phyloP scores from a whole-genome alignment of 2,888 invertebrate genomes.

The Aphidoletes aphidimyza region DNA sequence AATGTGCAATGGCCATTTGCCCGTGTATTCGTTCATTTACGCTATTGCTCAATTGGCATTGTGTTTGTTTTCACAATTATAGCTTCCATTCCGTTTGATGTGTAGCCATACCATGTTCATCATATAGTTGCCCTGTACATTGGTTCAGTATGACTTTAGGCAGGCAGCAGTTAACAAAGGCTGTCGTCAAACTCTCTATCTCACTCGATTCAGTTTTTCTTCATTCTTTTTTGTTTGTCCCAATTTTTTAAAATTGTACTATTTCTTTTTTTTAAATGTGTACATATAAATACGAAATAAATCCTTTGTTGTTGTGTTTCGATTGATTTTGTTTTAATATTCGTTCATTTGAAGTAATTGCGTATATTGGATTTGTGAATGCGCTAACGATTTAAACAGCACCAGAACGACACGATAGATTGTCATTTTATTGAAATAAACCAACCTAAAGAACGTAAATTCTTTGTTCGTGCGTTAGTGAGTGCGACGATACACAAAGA shows the following conservation, averaged over 20 bases:
- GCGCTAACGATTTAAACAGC: too few relatives aligned
- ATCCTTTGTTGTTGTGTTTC: slow-evolving; percentile 43
- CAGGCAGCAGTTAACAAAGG: slow-evolving; percentile 52
- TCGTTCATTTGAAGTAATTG: background rate
- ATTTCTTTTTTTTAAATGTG: background rate
- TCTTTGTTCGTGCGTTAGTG: background rate
- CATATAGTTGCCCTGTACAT: background rate
- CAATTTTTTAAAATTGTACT: background rate
- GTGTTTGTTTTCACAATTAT: slow-evolving; percentile 3
- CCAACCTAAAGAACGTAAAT: too few relatives aligned
- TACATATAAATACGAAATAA: background rate
- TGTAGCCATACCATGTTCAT: background rate
- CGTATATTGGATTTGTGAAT: background rate
- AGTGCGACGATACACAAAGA: slow-evolving; percentile 19
- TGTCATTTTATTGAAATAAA: too few relatives aligned
- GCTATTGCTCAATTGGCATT: slow-evolving; percentile 47
- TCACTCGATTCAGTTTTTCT: background rate
- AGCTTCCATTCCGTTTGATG: background rate
- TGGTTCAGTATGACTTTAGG: slow-evolving; percentile 23
- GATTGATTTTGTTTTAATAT: background rate
- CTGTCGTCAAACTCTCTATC: slow-evolving; percentile 31
- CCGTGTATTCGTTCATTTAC: background rate
- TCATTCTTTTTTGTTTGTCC: slow-evolving; percentile 11
- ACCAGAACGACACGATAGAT: too few relatives aligned
- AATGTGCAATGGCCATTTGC: background rate